Evolutionary conservation across 1,140 invertebrate species (phyloP).

Genomic region (Radopholus similis): DNA sequence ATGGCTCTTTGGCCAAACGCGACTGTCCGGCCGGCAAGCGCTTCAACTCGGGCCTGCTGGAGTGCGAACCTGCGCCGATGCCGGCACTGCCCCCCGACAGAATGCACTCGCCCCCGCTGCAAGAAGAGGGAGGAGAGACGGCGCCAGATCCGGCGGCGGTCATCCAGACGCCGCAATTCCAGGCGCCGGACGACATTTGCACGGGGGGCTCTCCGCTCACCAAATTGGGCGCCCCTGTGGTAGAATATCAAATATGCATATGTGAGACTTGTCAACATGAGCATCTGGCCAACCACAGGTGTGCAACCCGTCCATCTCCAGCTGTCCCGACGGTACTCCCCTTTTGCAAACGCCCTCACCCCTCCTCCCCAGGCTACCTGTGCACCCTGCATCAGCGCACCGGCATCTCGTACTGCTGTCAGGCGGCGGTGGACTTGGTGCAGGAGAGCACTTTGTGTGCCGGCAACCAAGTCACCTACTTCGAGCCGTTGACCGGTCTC

Average conservation of each 20-base stretch:
- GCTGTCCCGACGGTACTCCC: slow-evolving; percentile 54
- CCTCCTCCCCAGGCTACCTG: slow-evolving; percentile 47
- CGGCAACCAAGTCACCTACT: slow-evolving; percentile 50
- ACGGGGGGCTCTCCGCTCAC: slow-evolving; percentile 56
- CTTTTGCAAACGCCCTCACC: slow-evolving; percentile 1
- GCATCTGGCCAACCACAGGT: not conserved
- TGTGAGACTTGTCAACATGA: not conserved
- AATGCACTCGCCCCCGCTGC: not conserved
- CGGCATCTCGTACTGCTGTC: slow-evolving; percentile 59
- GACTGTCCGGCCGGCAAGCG: slow-evolving; percentile 48
- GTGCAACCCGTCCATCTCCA: slow-evolving; percentile 56
- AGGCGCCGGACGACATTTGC: slow-evolving; percentile 58
- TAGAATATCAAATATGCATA: not conserved
- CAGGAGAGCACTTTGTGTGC: slow-evolving; percentile 32
- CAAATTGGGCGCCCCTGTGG: slow-evolving; percentile 53
- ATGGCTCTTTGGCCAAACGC: slow-evolving; percentile 33
- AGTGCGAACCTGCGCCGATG: slow-evolving; percentile 39
- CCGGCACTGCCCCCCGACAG: not conserved
- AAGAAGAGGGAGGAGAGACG: not conserved
- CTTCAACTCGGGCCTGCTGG: slow-evolving; percentile 45
- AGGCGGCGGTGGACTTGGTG: slow-evolving; percentile 25
- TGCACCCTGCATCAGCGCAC: slow-evolving; percentile 55
- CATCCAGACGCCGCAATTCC: slow-evolving; percentile 48
- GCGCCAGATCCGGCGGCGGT: slow-evolving; percentile 30
- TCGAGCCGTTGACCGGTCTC: slow-evolving; percentile 48